Evolutionary conservation across 2,113 vertebrate genomes (phyloP).

Genomic region (rabbit (Oryctolagus cuniculus)): mOryCun1.1 NC_091448.1:39417001-39417500

Average conservation of each 20-base stretch:
- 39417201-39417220: neutral
- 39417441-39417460: slow-evolving; percentile 34
- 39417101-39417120: neutral
- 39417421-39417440: slow-evolving; percentile 28
- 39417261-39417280: neutral
- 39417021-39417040: neutral
- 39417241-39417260: neutral
- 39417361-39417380: neutral
- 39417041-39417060: neutral
- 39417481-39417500: slow-evolving; percentile 45
- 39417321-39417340: neutral
- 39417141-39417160: neutral
- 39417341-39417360: neutral
- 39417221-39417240: neutral
- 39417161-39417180: neutral
- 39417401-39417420: slow-evolving; percentile 8
- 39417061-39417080: neutral
- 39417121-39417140: neutral
- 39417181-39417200: neutral
- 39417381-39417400: slow-evolving; percentile 48
- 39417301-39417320: neutral
- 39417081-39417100: neutral
- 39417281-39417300: neutral
- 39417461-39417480: slow-evolving; percentile 50
- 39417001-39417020: neutral